These are phyloP conservation scores for Syritta pipiens DNA, from an alignment of 2,888 invertebrate genomes.

Conservation along the genomic window DNA sequence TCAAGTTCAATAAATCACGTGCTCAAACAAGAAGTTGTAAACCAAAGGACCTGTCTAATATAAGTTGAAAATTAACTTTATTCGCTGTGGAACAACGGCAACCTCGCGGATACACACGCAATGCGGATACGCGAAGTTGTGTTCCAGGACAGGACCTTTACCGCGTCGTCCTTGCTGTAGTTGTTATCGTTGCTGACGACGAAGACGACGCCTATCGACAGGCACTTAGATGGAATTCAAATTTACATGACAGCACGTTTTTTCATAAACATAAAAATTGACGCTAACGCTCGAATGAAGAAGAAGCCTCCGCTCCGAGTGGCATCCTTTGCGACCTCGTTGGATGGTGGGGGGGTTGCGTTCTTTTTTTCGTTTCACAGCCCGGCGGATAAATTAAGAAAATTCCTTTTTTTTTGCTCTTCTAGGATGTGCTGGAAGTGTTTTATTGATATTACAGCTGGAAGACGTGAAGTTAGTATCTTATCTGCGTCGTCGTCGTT, in stretches of 20 bases:
- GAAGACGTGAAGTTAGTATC: constrained; percentile 36
- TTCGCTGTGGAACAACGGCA: constrained; percentile 8
- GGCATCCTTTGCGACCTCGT: neutral
- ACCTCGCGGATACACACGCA: constrained; percentile 30
- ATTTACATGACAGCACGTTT: constrained; percentile 69
- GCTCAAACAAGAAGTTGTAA: constrained; percentile 58
- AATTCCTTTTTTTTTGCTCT: constrained; percentile 7
- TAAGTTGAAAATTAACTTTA: constrained; percentile 64
- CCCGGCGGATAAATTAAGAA: constrained; percentile 28
- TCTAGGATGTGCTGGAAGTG: constrained; percentile 41
- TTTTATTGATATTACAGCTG: constrained; percentile 46
- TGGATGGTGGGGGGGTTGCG: neutral
- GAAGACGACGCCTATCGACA: constrained; percentile 40
- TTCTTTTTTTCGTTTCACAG: neutral
- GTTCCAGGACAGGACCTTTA: neutral
- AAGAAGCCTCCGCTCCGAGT: constrained; percentile 15
- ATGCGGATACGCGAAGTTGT: constrained; percentile 13
- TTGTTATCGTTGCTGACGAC: neutral
- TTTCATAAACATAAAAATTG: constrained; percentile 70
- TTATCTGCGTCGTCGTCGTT: constrained; percentile 14
- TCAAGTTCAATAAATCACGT: constrained; percentile 66
- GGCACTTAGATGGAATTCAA: constrained; percentile 59
- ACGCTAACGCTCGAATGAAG: constrained; percentile 46
- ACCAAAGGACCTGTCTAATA: constrained; percentile 47
- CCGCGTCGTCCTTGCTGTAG: neutral